Percentiles rank a stretch among this genome's conserved stretches.
Conservation (phyloP, 2,113 vertebrate genomes). For the Rutilus rutilus region DNA sequence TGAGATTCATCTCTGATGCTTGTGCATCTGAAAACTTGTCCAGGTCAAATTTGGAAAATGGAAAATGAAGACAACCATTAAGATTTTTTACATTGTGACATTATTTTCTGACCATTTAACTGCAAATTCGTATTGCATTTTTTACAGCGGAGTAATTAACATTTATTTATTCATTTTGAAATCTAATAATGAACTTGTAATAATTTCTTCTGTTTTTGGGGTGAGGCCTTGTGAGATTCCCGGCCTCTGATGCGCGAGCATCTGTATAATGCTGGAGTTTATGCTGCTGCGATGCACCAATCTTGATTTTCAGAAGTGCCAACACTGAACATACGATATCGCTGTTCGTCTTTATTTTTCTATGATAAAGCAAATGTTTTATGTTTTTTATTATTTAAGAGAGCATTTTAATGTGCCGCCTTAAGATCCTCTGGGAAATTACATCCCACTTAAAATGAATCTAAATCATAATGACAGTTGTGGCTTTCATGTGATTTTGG, state of each 20-base stretch:
- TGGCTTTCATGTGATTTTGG: background rate
- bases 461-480: no score
- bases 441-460: background rate
- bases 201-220: background rate
- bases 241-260: background rate
- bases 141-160: no score
- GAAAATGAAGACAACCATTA: no score
- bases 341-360: slow-evolving; percentile 2
- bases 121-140: no score
- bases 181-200: no score
- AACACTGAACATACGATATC: background rate
- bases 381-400: slow-evolving; percentile 9
- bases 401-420: background rate
- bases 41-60: no score
- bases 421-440: background rate
- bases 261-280: slow-evolving; percentile 4
- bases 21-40: no score
- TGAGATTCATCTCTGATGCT: no score
- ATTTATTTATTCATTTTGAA: no score
- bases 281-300: slow-evolving; percentile 4
- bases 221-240: background rate
- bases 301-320: slow-evolving; percentile 20
- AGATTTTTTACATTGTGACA: no score
- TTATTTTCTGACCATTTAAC: no score
- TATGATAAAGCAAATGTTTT: background rate